phyloP scores from a whole-genome alignment of 2,113 vertebrate genomes.

The Emydocephalus ijimae region DNA sequence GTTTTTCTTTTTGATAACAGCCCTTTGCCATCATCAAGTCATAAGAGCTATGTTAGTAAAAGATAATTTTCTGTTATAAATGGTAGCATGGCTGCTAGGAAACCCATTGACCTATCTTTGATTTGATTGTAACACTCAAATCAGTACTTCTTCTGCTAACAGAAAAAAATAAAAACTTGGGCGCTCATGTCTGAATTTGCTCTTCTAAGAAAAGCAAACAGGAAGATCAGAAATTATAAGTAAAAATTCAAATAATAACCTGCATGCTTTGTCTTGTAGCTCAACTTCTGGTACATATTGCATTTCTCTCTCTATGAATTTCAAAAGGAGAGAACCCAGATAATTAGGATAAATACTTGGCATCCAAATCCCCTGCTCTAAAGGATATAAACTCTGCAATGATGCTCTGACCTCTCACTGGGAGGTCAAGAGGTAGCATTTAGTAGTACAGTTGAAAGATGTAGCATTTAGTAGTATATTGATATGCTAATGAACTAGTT shows the following conservation, averaged over 20 bases:
- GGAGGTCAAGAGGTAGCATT: not conserved
- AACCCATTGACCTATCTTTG: conserved; percentile 58
- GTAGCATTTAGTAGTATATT: not conserved
- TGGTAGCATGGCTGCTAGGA: conserved; percentile 44
- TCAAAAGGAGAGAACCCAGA: not conserved
- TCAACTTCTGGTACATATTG: not conserved
- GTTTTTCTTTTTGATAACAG: conserved; percentile 44
- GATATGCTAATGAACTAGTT: not conserved
- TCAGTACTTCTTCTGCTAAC: conserved; percentile 26
- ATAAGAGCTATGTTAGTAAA: conserved; percentile 47
- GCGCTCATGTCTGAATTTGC: conserved; percentile 39
- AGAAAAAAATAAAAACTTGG: conserved; percentile 41
- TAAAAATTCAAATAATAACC: not conserved
- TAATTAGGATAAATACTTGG: not conserved
- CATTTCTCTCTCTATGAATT: not conserved
- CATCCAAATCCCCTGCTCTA: not conserved
- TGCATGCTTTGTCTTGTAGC: not conserved
- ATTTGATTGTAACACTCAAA: conserved; percentile 55
- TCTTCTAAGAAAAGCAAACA: conserved; percentile 42
- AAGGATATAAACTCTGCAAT: not conserved
- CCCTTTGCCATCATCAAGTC: conserved; percentile 45
- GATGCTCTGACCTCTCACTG: not conserved
- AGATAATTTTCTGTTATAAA: conserved; percentile 58
- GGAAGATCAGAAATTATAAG: not conserved
- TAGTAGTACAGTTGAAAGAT: not conserved